Percentiles rank a stretch among this genome's conserved stretches.
These are phyloP conservation scores for Solea senegalensis DNA, from an alignment of 2,113 vertebrate species.

Conservation along the genomic window DNA sequence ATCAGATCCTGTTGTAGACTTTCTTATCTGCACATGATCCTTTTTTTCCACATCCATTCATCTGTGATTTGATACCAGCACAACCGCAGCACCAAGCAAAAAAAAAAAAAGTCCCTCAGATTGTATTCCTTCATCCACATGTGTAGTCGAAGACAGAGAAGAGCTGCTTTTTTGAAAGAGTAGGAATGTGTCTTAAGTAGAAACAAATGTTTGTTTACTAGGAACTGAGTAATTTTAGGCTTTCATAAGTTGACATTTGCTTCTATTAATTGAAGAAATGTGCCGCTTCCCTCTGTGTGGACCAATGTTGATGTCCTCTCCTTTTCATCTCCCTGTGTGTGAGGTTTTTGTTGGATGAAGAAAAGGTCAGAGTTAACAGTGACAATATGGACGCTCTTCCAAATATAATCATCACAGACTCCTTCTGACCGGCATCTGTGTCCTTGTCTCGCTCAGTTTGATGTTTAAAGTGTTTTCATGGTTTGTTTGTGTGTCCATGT, in stretches of 20 bases:
- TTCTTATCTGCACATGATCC: constrained; percentile 34
- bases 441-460: constrained; percentile 38
- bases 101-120: constrained; percentile 25
- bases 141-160: constrained; percentile 15
- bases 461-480: constrained; percentile 34
- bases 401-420: constrained; percentile 41
- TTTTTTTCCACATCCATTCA: constrained; percentile 11
- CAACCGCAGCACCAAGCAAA: constrained; percentile 13
- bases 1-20: constrained; percentile 3
- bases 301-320: constrained; percentile 26
- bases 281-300: constrained; percentile 50
- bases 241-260: constrained; percentile 49
- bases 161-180: constrained; percentile 30
- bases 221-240: constrained; percentile 47
- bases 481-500: constrained; percentile 24
- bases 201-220: constrained; percentile 70
- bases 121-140: constrained; percentile 33
- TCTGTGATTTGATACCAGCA: constrained; percentile 49
- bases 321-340: constrained; percentile 57
- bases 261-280: constrained; percentile 53
- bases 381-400: constrained; percentile 52
- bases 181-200: constrained; percentile 62
- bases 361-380: constrained; percentile 50
- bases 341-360: constrained; percentile 26
- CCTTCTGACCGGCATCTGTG: constrained; percentile 60